Base-by-base conservation (phyloP, 2,113 vertebrate genomes). In the Capreolus pygargus region DNA sequence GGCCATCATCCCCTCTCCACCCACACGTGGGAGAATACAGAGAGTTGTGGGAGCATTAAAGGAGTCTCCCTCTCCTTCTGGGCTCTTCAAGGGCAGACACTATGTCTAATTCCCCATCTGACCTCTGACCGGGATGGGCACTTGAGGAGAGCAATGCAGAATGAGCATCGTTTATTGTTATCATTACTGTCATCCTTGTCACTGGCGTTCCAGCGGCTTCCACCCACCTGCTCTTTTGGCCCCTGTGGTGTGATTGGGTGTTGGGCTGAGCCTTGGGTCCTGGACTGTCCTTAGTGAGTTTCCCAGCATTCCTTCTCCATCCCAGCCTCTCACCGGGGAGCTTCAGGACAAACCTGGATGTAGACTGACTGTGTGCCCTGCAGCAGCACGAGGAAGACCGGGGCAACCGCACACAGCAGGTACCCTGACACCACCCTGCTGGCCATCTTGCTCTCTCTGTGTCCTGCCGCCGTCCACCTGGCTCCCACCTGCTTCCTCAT, bases 261-360 rank as follows among this genome's bases (percentile, higher is more conserved):
- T 43, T 16, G 52, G 23, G 76, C 52, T 78, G 89, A 88, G 45
- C 23, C 67, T 76, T 21, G 23, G n/a, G 36, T 27, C 14, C 30
- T 43, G 12, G n/a, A 36, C 2, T 45, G 6, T 61, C 19, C 33
- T 3, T 28, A 57, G 7, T 25, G 27, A 43, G 23, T 89, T 86
- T 91, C 61, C 61, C 30, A 23, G 54, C 2, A 0, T 19, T 45
- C 87, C 30, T 6, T 88, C 57, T 23, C n/a, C 39, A 58, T 30
- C 58, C 39, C 54, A 76, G 39, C n/a, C 81, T 27, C 81, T 50
- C 4, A 5, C 16, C 1, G 0, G 55, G 83, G 12, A 70, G 17
- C 25, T 52, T 81, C 45, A 33, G 39, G 36, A 91, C 98, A 97
- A 93, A 98, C 98, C 96, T 97, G 74, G 91, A 98, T 98, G 86